phyloP scores from a whole-genome alignment of 2,113 vertebrate genomes.

The Cyprinodon variegatus region DNA sequence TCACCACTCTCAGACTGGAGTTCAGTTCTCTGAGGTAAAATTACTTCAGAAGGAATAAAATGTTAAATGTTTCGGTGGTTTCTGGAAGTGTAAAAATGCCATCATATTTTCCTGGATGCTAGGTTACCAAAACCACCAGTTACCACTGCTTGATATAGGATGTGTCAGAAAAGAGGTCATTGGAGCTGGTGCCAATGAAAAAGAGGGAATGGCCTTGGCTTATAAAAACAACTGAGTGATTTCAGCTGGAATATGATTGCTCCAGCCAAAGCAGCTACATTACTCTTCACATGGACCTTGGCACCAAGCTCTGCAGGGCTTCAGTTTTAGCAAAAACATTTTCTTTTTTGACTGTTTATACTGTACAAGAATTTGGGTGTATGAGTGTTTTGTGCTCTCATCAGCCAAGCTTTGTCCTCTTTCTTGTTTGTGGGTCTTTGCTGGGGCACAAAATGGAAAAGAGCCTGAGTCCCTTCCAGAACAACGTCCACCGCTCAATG shows the following conservation, averaged over 20 bases:
- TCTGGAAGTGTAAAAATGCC: not conserved
- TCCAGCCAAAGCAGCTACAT: constrained; percentile 17
- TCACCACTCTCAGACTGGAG: not conserved
- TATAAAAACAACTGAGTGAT: constrained; percentile 25
- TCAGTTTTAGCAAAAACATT: constrained; percentile 40
- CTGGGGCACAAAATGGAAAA: constrained; percentile 35
- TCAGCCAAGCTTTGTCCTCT: constrained; percentile 12
- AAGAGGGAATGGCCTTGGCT: constrained; percentile 36
- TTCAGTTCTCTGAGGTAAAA: not conserved
- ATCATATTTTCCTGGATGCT: not conserved
- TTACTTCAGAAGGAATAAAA: not conserved
- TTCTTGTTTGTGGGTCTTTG: constrained; percentile 38
- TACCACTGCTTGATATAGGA: constrained; percentile 51
- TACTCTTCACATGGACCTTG: constrained; percentile 33
- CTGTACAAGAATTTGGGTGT: constrained; percentile 9
- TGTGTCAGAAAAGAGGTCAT: constrained; percentile 49
- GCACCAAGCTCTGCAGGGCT: constrained; percentile 36
- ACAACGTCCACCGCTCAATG: constrained; percentile 66
- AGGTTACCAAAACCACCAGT: constrained; percentile 7
- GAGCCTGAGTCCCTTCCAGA: constrained; percentile 59
- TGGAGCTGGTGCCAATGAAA: constrained; percentile 50
- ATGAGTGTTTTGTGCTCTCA: constrained; percentile 27
- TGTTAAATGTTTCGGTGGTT: not conserved
- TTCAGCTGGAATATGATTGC: constrained; percentile 45
- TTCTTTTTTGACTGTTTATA: constrained; percentile 14